Evolutionary conservation across 2,797 vertebrate species (phyloP).

Genomic region (Chromis chromis): DNA sequence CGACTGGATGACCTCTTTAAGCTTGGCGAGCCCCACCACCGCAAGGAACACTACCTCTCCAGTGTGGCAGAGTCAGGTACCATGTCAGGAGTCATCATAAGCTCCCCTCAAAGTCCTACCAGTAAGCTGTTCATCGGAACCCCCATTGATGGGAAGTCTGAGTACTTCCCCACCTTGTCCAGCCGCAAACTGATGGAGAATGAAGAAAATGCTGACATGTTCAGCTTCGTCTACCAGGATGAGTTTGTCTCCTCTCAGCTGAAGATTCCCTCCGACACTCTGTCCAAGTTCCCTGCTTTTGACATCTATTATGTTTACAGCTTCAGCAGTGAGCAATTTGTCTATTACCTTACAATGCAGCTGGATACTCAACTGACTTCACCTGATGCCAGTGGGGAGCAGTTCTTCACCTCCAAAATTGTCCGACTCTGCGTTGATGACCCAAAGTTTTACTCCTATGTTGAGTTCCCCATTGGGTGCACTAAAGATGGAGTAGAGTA

Average conservation of each 20-base stretch:
- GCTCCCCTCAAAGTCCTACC: slow-evolving; percentile 86
- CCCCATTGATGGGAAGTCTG: slow-evolving; percentile 96
- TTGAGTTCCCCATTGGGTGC: slow-evolving; percentile 98
- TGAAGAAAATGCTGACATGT: slow-evolving; percentile 98
- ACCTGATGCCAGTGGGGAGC: slow-evolving; percentile 94
- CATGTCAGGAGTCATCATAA: slow-evolving; percentile 98
- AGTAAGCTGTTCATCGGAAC: slow-evolving; percentile 98
- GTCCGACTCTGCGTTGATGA: slow-evolving; percentile 97
- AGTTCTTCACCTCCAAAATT: slow-evolving; percentile 99
- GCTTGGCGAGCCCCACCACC: slow-evolving; percentile 96
- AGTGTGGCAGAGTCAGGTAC: slow-evolving; percentile 95
- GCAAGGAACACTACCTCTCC: slow-evolving; percentile 99
- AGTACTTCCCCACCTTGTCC: slow-evolving; percentile 97
- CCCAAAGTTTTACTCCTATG: slow-evolving; percentile 98
- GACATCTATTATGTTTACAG: slow-evolving; percentile 99
- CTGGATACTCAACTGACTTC: slow-evolving; percentile 97
- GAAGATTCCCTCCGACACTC: slow-evolving; percentile 97
- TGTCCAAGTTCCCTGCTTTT: slow-evolving; percentile 97
- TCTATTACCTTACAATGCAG: slow-evolving; percentile 98
- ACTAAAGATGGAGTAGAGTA: slow-evolving; percentile 96
- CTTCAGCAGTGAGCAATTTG: slow-evolving; percentile 98
- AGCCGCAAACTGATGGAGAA: slow-evolving; percentile 97
- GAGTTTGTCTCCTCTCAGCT: slow-evolving; percentile 99
- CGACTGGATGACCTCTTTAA: slow-evolving; percentile 98
- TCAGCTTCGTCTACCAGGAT: slow-evolving; percentile 98